These are phyloP conservation scores for Dinoponera quadriceps DNA, from an alignment of 1,140 invertebrate genomes.

Conservation along the genomic window DNA sequence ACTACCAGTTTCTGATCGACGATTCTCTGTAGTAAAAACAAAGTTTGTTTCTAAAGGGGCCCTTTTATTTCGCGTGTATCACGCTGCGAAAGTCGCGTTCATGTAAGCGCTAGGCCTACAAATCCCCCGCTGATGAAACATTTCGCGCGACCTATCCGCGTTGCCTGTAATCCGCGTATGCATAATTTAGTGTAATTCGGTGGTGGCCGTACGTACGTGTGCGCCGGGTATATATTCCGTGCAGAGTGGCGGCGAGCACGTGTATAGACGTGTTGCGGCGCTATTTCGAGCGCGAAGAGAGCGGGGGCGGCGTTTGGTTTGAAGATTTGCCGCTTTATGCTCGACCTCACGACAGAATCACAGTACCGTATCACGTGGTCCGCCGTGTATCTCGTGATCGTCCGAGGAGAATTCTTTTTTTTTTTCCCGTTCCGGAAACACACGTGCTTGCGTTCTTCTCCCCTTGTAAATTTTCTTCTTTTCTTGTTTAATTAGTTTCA, in stretches of 20 bases:
- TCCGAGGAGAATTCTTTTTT: background rate
- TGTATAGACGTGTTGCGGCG: slow-evolving; percentile 77
- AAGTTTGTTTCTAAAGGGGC: background rate
- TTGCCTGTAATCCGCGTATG: background rate
- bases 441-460: too few species aligned
- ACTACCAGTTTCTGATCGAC: background rate
- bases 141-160: slow-evolving; percentile 7
- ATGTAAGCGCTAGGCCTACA: background rate
- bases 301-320: slow-evolving; percentile 81
- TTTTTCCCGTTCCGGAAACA: too few species aligned
- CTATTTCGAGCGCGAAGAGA: slow-evolving; percentile 79
- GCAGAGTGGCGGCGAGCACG: slow-evolving; percentile 70
- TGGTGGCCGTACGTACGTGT: slow-evolving; percentile 10
- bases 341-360: slow-evolving; percentile 65
- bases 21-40: background rate
- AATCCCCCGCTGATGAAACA: background rate
- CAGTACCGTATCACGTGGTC: slow-evolving; percentile 54
- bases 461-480: too few species aligned
- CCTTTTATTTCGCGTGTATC: background rate
- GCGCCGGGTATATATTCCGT: slow-evolving; percentile 55
- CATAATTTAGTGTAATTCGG: slow-evolving; percentile 63
- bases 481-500: background rate
- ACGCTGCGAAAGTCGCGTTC: too few species aligned
- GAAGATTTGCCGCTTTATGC: slow-evolving; percentile 76
- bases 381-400: background rate